Conservation (phyloP, 2,797 vertebrate genomes). For the Sphenodon punctatus region DNA sequence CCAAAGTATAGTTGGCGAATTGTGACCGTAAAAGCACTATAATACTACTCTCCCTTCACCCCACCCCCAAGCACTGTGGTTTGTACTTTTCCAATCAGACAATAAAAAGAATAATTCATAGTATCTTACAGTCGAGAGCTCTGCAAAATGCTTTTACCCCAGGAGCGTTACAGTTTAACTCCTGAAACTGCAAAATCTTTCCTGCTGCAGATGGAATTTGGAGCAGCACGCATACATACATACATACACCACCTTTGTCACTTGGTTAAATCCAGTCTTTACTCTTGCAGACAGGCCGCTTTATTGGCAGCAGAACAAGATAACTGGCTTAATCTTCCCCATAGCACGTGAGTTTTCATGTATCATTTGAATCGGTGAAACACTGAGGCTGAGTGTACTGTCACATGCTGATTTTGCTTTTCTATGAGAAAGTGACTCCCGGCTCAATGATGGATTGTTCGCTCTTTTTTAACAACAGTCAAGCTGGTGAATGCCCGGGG, state of each 20-base stretch:
- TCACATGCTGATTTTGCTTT: slow-evolving; percentile 77
- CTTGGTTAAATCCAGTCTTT: slow-evolving; percentile 46
- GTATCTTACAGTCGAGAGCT: too few species aligned
- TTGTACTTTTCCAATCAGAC: too few species aligned
- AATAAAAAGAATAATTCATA: too few species aligned
- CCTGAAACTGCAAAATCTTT: slow-evolving; percentile 34
- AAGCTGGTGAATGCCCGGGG: slow-evolving; percentile 79
- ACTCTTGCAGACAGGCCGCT: slow-evolving; percentile 49
- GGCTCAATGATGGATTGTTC: slow-evolving; percentile 77
- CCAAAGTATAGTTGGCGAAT: too few species aligned
- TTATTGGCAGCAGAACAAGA: slow-evolving; percentile 71
- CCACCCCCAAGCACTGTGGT: too few species aligned
- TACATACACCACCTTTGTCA: not conserved
- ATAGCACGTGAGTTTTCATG: slow-evolving; percentile 76
- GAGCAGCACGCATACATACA: not conserved
- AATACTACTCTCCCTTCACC: too few species aligned
- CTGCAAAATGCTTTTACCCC: slow-evolving; percentile 44
- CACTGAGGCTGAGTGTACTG: slow-evolving; percentile 65
- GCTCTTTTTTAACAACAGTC: slow-evolving; percentile 76
- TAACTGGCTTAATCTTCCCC: slow-evolving; percentile 73
- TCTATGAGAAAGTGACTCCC: slow-evolving; percentile 73
- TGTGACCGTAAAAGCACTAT: too few species aligned
- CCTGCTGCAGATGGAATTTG: not conserved
- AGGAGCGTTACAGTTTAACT: slow-evolving; percentile 8
- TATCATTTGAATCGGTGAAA: slow-evolving; percentile 78